phyloP scores from a whole-genome alignment of 2,888 invertebrate genomes.

The Rotaria magnacalcarata region DNA sequence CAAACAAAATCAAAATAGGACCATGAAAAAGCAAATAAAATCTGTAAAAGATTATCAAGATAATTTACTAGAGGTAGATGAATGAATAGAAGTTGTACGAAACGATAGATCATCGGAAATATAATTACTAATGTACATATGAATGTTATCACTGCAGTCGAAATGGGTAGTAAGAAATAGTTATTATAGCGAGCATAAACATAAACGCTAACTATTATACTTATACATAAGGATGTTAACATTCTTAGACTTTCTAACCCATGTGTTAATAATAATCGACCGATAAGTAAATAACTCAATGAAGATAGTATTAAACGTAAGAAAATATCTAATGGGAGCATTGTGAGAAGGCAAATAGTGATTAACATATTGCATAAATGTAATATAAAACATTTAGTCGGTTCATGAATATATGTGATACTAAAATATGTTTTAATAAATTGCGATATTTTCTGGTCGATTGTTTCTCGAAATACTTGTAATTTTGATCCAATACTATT shows the following conservation, averaged over 20 bases:
- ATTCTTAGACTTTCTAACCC: not conserved
- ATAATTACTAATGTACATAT: not conserved
- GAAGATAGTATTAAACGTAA: not conserved
- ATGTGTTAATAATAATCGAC: not conserved
- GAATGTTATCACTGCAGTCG: not conserved
- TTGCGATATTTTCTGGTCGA: not conserved
- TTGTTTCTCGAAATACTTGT: not conserved
- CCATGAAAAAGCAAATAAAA: not conserved
- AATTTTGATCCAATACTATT: not conserved
- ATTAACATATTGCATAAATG: not conserved
- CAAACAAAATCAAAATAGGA: conserved; percentile 10
- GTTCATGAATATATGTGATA: not conserved
- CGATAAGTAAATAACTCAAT: conserved; percentile 11
- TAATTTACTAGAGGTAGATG: not conserved
- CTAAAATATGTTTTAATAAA: not conserved
- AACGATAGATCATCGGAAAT: not conserved
- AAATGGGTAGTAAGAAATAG: not conserved
- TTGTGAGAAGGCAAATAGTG: not conserved
- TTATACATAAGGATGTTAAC: not conserved
- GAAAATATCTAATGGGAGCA: not conserved
- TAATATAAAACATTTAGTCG: not conserved
- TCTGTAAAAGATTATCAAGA: not conserved
- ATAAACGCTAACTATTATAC: not conserved
- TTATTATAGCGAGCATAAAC: not conserved
- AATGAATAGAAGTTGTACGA: not conserved